Base-by-base conservation (phyloP, 2,888 invertebrate genomes). In the Pheosia gnoma region DNA sequence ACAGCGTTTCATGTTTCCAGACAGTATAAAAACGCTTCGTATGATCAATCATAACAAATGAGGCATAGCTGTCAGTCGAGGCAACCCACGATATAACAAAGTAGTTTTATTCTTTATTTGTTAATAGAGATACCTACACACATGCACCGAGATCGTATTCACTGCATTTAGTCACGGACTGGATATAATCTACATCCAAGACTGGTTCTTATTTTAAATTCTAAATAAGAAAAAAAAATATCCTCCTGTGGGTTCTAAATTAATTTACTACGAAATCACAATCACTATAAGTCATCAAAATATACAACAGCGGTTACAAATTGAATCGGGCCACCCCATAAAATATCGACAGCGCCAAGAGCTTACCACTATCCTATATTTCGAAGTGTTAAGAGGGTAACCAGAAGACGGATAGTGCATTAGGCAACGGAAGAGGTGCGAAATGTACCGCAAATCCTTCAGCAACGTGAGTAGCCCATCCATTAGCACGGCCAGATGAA, bases 401-500 rank as follows among this genome's bases (percentile, higher is more conserved):
- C 53, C 11, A 53, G 37, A 53, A 53, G 11, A 53, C 37, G 36
- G 37, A 37, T 51, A 37, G 37, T 11, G 53, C 53, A 53, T 53
- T 53, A 53, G 37, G 53, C 10, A 53, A 11, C 53, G 53, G 53
- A 37, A 53, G 54, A 56, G 51, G 55, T 59, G 51, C 37, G 56
- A 59, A 67, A 65, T 57, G 47, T 60, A 53, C 49, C 53, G 37
- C 54, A 59, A 71, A 62, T 57, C 57, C 57, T 59, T 11, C 55
- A 59, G 54, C 58, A 55, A 67, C 63, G 43, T 59, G 65, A 65
- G 61, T 53, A 58, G 53, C 57, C 60, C 68, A 71, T 74, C 68
- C 72, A 75, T 74, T 68, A 68, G 60, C 43, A 11, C 47, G n/a
- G n/a, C 11, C 9, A 8, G 43, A 25, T 25, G 25, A 47, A n/a